Evolutionary conservation across 2,113 vertebrate genomes (phyloP).

Genomic region (Scopus umbretta): DNA sequence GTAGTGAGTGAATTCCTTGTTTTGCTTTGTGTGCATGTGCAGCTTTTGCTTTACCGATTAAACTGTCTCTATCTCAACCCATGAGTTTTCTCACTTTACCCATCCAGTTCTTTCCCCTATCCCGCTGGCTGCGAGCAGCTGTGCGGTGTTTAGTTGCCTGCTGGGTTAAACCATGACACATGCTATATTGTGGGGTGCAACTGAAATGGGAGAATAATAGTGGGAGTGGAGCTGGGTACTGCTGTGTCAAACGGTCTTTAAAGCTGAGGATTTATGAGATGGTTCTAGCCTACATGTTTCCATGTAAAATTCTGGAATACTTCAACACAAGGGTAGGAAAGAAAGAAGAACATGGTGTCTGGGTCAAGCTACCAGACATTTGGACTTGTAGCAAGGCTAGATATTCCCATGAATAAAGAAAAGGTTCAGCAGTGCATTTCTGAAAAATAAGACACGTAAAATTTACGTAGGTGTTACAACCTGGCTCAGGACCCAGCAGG

Average conservation of each 20-base stretch:
- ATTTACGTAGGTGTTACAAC: neutral
- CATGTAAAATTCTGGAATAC: neutral
- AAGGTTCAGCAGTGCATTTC: neutral
- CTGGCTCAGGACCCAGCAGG: neutral
- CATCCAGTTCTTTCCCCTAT: too few relatives aligned
- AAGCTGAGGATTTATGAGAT: neutral
- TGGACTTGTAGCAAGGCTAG: neutral
- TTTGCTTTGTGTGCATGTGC: too few relatives aligned
- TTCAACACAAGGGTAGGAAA: neutral
- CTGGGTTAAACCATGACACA: too few relatives aligned
- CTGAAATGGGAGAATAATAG: neutral
- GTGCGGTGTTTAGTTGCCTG: too few relatives aligned
- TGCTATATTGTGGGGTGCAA: neutral
- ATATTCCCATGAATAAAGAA: neutral
- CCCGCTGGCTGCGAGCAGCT: too few relatives aligned
- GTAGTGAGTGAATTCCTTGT: too few relatives aligned
- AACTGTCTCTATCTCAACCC: too few relatives aligned
- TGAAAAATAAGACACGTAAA: neutral
- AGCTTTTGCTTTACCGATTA: too few relatives aligned
- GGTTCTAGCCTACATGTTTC: neutral
- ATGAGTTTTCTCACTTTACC: too few relatives aligned
- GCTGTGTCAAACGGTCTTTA: neutral
- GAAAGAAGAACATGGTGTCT: neutral
- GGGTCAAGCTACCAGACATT: accelerated
- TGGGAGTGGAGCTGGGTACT: neutral